Evolutionary conservation across 2,888 invertebrate genomes (phyloP).

Genomic region (Margaritifera margaritifera): DNA sequence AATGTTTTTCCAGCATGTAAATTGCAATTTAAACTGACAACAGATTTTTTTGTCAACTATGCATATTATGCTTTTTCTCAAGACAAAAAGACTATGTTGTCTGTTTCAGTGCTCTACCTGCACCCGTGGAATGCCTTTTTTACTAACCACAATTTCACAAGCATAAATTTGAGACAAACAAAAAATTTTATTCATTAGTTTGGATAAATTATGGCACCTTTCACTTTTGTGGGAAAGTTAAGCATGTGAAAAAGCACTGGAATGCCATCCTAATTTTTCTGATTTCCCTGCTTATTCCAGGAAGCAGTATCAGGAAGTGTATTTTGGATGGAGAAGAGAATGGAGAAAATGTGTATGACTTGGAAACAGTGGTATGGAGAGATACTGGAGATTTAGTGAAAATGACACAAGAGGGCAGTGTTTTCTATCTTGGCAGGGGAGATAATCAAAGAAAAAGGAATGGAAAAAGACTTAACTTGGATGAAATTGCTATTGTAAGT

Average conservation of each 20-base stretch:
- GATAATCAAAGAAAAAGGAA: constrained; percentile 85
- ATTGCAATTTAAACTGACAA: too few relatives aligned
- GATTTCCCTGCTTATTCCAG: constrained; percentile 31
- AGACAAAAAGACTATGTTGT: too few relatives aligned
- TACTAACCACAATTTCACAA: not conserved
- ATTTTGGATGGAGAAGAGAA: constrained; percentile 54
- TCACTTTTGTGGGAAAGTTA: not conserved
- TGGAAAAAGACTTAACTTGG: constrained; percentile 81
- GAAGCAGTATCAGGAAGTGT: constrained; percentile 60
- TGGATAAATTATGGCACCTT: too few relatives aligned
- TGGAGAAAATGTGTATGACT: not conserved
- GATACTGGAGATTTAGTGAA: constrained; percentile 84
- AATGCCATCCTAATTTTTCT: not conserved
- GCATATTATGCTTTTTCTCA: too few relatives aligned
- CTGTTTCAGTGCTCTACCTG: too few relatives aligned
- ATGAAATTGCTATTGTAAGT: constrained; percentile 60
- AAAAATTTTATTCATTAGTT: not conserved
- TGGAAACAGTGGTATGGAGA: constrained; percentile 59
- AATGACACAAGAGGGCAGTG: constrained; percentile 59
- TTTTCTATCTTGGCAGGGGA: constrained; percentile 76
- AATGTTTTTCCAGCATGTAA: too few relatives aligned
- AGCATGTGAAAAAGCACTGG: not conserved
- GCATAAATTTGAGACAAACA: too few relatives aligned
- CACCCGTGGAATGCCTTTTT: too few relatives aligned
- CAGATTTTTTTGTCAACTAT: too few relatives aligned